Percentiles rank a stretch among this genome's conserved stretches.
Conservation (phyloP, 2,113 vertebrate genomes). For the Tapirus terrestris region DNA sequence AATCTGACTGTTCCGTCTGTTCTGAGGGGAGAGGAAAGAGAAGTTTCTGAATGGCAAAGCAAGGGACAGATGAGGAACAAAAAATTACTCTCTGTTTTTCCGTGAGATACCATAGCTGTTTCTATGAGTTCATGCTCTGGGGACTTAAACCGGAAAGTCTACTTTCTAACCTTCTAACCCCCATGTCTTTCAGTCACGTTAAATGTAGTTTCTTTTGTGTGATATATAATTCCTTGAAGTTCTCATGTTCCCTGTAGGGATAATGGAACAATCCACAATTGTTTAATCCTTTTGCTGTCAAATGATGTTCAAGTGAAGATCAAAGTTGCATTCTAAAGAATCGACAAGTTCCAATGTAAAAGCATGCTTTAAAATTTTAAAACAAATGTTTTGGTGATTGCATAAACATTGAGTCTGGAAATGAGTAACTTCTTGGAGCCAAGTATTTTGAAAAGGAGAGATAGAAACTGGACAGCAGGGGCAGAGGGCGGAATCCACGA, state of each 20-base stretch:
- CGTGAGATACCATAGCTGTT: background rate
- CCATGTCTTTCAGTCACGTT: background rate
- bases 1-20: constrained; percentile 44
- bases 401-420: background rate
- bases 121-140: background rate
- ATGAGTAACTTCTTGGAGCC: background rate
- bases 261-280: constrained; percentile 75
- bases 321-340: constrained; percentile 11
- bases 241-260: constrained; percentile 75
- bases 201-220: constrained; percentile 1
- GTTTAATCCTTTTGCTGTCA: constrained; percentile 82
- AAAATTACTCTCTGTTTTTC: background rate
- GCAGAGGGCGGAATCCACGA: background rate
- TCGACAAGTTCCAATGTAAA: constrained; percentile 1
- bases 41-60: background rate
- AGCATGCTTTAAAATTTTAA: background rate
- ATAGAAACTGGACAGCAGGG: background rate
- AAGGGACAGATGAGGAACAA: background rate
- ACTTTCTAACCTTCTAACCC: constrained; percentile 3
- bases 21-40: constrained; percentile 20
- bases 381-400: background rate
- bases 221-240: constrained; percentile 33
- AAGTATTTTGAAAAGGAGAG: background rate
- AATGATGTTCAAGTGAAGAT: constrained; percentile 43
- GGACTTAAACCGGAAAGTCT: background rate